Conservation (phyloP, 2,888 invertebrate genomes). For the Agrilus biguttatus region DNA sequence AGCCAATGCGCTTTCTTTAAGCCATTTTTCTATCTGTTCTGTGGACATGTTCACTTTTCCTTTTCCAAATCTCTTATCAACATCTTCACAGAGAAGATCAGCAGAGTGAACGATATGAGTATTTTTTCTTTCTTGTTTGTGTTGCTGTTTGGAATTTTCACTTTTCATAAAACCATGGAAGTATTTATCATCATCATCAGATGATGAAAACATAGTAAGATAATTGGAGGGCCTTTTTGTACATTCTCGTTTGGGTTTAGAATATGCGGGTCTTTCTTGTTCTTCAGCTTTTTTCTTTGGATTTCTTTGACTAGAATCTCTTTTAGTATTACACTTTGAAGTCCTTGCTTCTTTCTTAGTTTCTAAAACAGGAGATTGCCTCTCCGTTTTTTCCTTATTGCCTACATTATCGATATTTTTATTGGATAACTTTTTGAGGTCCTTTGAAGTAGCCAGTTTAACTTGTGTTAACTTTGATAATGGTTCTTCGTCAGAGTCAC, state of each 20-base stretch:
- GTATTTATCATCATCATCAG: constrained; percentile 35
- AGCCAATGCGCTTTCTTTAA: constrained; percentile 30
- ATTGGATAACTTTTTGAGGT: constrained; percentile 1
- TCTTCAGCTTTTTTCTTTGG: not conserved
- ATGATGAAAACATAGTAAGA: constrained; percentile 27
- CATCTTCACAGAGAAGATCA: constrained; percentile 20
- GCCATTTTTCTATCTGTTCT: constrained; percentile 55
- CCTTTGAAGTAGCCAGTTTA: not conserved
- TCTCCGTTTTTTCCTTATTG: not conserved
- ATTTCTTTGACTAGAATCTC: constrained; percentile 2
- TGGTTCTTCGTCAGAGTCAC: constrained; percentile 53
- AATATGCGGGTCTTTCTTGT: not conserved
- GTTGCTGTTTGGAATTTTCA: constrained; percentile 15
- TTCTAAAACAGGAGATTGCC: not conserved
- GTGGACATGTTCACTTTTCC: constrained; percentile 55
- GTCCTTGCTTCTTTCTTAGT: not conserved
- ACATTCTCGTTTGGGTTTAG: constrained; percentile 27
- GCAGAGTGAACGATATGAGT: constrained; percentile 15
- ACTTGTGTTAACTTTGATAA: constrained; percentile 38
- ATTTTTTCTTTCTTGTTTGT: constrained; percentile 30
- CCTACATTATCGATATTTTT: not conserved
- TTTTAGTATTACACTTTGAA: not conserved
- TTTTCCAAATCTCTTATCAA: constrained; percentile 33
- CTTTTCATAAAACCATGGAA: constrained; percentile 26
- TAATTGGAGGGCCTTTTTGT: constrained; percentile 28